These are phyloP conservation scores for Reticulitermes lucifugus DNA, from an alignment of 2,888 invertebrate species.

Conservation along the genomic window DNA sequence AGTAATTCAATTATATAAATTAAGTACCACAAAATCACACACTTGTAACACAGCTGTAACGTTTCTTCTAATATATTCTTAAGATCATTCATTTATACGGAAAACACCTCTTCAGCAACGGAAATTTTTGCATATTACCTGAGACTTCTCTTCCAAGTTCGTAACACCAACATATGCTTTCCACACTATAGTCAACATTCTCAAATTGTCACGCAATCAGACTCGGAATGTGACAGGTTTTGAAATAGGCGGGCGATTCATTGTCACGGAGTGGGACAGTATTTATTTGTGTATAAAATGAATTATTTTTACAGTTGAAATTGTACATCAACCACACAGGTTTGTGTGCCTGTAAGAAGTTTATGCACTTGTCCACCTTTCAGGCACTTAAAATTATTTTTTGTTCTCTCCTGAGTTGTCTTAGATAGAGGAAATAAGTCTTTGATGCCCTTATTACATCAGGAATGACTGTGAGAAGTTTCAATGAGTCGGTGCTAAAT, in stretches of 20 bases:
- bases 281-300: constrained; percentile 50
- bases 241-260: not conserved
- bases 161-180: too few relatives aligned
- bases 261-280: too few relatives aligned
- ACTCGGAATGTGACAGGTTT: not conserved
- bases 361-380: not conserved
- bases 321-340: constrained; percentile 60
- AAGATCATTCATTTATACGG: too few relatives aligned
- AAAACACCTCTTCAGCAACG: too few relatives aligned
- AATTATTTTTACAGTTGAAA: constrained; percentile 58
- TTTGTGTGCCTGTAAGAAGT: constrained; percentile 46
- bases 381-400: not conserved
- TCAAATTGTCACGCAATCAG: too few relatives aligned
- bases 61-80: too few relatives aligned
- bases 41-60: too few relatives aligned
- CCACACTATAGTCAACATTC: too few relatives aligned
- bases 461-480: constrained; percentile 24
- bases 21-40: too few relatives aligned
- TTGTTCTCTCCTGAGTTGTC: constrained; percentile 40
- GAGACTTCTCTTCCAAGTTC: too few relatives aligned
- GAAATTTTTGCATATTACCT: too few relatives aligned
- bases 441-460: constrained; percentile 8
- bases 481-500: constrained; percentile 54
- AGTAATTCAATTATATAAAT: too few relatives aligned
- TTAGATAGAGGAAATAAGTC: constrained; percentile 48